Percentiles rank a stretch among this genome's conserved stretches.
These are phyloP conservation scores for Thamnophis elegans DNA, from an alignment of 2,797 vertebrate species.

Conservation along the genomic window DNA sequence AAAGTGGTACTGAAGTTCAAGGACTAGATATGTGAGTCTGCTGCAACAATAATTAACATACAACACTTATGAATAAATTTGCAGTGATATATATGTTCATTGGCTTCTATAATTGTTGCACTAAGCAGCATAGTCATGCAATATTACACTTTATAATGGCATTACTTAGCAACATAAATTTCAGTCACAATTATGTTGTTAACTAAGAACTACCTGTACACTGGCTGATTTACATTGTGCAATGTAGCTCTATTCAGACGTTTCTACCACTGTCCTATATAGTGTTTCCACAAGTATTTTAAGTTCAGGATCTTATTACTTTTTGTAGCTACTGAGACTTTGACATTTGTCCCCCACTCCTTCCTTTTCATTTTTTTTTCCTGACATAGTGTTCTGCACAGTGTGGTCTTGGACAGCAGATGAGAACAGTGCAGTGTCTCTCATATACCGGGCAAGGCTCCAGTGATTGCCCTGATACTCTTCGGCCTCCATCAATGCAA, in stretches of 20 bases:
- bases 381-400: constrained; percentile 90
- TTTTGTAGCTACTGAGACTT: constrained; percentile 22
- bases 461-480: constrained; percentile 84
- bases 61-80: neutral
- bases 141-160: neutral
- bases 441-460: constrained; percentile 95
- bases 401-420: constrained; percentile 95
- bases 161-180: neutral
- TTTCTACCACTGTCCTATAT: neutral
- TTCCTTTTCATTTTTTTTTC: constrained; percentile 18
- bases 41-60: neutral
- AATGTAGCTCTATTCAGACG: neutral
- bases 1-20: neutral
- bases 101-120: rapidly evolving
- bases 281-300: neutral
- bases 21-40: neutral
- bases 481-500: constrained; percentile 89
- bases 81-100: neutral
- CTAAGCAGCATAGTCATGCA: neutral
- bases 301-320: neutral
- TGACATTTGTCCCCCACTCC: neutral
- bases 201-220: neutral
- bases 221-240: neutral
- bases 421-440: constrained; percentile 92
- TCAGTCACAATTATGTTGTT: neutral